Evolutionary conservation across 2,797 vertebrate species (phyloP), one percentile per base, ranked within the genome.

Genomic region (Capromys pilorides): DNA sequence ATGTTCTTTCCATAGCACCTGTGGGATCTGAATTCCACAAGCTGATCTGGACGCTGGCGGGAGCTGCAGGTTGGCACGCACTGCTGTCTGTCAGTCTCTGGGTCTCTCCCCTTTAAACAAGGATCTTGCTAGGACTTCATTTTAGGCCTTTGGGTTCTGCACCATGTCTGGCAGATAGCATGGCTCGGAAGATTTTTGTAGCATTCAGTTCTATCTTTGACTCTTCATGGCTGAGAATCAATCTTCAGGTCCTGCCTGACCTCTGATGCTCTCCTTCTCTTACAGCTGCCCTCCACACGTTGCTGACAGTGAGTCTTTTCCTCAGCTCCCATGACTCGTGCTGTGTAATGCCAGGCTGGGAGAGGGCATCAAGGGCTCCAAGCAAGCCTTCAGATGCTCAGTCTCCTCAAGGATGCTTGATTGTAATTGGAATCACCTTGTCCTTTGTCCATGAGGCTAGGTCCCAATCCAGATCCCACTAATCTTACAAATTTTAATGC

Each of bases 401-500:
- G 71, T 11, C 18, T 49, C 22, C 18, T 49, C 19, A 59, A 82
- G 19, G 9, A 3, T 67, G 36, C 33, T 69, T 51, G n/a, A 12
- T 36, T 69, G 14, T 78, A 81, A 64, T 39, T 86, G 28, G 41
- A 39, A 69, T 64, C 9, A 1, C 36, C 57, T 90, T 33, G 11
- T 75, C 73, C 51, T 31, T 39, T 64, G 22, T 6, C 81, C 7
- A 33, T 1, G 19, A 79, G 79, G 31, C 12, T n/a, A 57, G 41
- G 45, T 24, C 33, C 26, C 10, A 36, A 8, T 62, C 33, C 49
- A 66, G 80, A 73, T 59, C 31, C 87, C 54, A 36, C 54, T n/a
- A 16, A 61, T 45, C 92, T 36, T 86, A 1, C 8, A 45, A 18
- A 85, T 94, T 90, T 95, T 33, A 69, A 33, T 92, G n/a, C 69